phyloP scores from a whole-genome alignment of 35 echinoderm and acorn worm genomes.

The Diadema setosum region DNA sequence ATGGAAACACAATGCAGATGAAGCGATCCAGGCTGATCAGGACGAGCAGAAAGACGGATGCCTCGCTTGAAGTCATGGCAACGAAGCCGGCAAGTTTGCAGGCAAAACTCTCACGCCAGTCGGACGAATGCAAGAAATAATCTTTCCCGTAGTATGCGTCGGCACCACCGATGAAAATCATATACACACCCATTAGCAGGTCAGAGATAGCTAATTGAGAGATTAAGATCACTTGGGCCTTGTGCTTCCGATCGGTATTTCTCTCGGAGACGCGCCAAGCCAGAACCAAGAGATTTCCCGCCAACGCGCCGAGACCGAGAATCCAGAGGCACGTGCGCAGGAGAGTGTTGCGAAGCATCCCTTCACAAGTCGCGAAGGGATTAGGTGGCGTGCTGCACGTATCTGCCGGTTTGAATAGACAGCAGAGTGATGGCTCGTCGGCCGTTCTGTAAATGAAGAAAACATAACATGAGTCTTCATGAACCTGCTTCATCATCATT shows the following conservation, averaged over 20 bases:
- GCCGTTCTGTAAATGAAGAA: slow-evolving; percentile 3
- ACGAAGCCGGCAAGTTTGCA: slow-evolving; percentile 55
- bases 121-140: background rate
- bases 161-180: slow-evolving; percentile 46
- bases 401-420: background rate
- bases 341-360: slow-evolving; percentile 15
- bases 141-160: slow-evolving; percentile 12
- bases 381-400: slow-evolving; percentile 12
- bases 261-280: slow-evolving; percentile 11
- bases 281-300: slow-evolving; percentile 31
- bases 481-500: background rate
- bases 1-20: slow-evolving; percentile 63
- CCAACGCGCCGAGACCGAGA: slow-evolving; percentile 11
- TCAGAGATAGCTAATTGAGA: slow-evolving; percentile 38
- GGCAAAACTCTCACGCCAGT: slow-evolving; percentile 8
- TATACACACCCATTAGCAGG: slow-evolving; percentile 51
- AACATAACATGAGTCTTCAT: background rate
- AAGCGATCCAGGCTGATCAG: slow-evolving; percentile 63
- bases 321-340: slow-evolving; percentile 33
- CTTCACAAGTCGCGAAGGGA: slow-evolving; percentile 43
- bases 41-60: slow-evolving; percentile 39
- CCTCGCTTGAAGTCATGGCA: slow-evolving; percentile 44
- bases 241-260: background rate
- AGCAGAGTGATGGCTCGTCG: slow-evolving; percentile 31
- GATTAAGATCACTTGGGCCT: slow-evolving; percentile 15